Evolutionary conservation across 2,888 invertebrate species (phyloP), one percentile per base, ranked within the genome.

Genomic region (Scelioninae gen. 1): DNA sequence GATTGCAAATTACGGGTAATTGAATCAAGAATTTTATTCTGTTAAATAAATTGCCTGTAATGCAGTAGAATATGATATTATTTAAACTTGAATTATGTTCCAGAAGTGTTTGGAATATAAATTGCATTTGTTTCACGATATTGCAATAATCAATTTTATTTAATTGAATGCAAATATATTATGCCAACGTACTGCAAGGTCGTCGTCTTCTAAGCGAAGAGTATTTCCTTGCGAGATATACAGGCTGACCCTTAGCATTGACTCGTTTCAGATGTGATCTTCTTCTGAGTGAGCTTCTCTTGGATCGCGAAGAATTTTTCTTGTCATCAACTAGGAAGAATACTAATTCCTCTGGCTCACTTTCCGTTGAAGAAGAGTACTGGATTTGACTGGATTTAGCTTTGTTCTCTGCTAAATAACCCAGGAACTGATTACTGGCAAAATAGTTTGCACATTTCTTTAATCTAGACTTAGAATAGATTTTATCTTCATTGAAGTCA

Each of bases 401-500:
- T 15, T 80, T 79, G 10, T 86, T 87, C 66, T 89, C 91, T 0
- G 90, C 86, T 5, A 92, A 72, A 58, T 90, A 91, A 3, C 87
- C 89, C 56, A 91, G 72, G 53, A 92, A 92, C 34, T 91, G 91
- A 34, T 86, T 88, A 66, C 91, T 91, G 9, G 92, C 91, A 47
- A 92, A 92, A 74, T 91, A 92, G 75, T 92, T 91, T 10, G 83
- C 79, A 13, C 72, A 80, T 5, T 83, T 79, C 0, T 29, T 76
- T 4, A 55, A 60, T 10, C 49, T 47, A 0, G 66, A 16, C 63
- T 91, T 90, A 29, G 89, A 92, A 56, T 91, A 91, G 23, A 92
- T 86, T 38, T 91, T 91, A 40, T 92, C 93, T 77, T 92, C 92
- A 86, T 92, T 92, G 84, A 92, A 92, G 66, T 93, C 92, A 74